Evolutionary conservation across 37 sponge, comb jelly and placozoan species (phyloP), one percentile per base, ranked within the genome.

Genomic region (Halichondria panicea): DNA sequence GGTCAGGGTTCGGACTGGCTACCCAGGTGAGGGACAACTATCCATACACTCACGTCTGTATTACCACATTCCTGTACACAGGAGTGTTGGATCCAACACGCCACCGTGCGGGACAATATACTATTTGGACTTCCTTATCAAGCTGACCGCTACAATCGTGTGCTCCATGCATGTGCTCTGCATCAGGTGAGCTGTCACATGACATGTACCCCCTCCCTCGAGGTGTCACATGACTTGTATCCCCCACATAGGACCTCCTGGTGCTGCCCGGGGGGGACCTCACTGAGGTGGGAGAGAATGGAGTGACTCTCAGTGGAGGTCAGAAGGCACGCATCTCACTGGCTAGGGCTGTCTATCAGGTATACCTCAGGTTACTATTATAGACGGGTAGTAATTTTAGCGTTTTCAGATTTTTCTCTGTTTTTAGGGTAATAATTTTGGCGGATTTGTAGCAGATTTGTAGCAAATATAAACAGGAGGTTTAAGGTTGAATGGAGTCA

Each of bases 231-330:
- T 11, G 52, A 15, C 52, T 27, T 67, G 7, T 67, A 9, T 67
- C 68, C 33, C 15, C 39, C 45, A 21, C 53, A 46, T 70, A 74
- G 89, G 97, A 97, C 66, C 45, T 97, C 15, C 19, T 72, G 28
- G 46, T 78, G 4, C 84, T 97, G 52, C 89, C 97, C 35, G 81
- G 75, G 57, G 97, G 97, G 21, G 97, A 97, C 60, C 19, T 39
- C 45, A 97, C 97, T 43, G 89, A 93, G 78, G 94, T 95, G 28
- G 99, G 99, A 31, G 96, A 92, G 74, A 93, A 95, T 85, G 99
- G 99, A 55, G 91, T 95, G 37, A 95, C 96, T 28, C 84, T 98
- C 40, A 98, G 99, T 76, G 99, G 99, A 43, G 99, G 99, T 13
- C 99, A 98, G 78, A 95, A 95, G 71, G 82, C 94, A 6, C 65